phyloP scores from a whole-genome alignment of 2,888 invertebrate genomes.

The Thyatira batis region DNA sequence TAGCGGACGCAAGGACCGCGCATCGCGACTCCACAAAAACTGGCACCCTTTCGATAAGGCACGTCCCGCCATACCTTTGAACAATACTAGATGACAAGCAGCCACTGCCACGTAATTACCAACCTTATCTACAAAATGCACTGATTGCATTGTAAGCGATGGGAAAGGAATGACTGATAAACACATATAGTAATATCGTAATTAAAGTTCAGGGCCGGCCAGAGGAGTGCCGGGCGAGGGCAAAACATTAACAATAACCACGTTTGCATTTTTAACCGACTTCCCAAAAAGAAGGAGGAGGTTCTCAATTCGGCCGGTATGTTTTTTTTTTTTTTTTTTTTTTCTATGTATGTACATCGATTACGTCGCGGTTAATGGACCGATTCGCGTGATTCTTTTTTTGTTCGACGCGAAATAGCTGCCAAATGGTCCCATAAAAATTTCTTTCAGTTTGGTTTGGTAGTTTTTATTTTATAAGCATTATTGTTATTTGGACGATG shows the following conservation, averaged over 20 bases:
- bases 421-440: no score
- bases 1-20: slow-evolving; percentile 25
- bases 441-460: no score
- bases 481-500: no score
- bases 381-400: no score
- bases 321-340: no score
- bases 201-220: slow-evolving; percentile 1
- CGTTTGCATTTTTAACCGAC: not conserved
- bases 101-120: slow-evolving; percentile 26
- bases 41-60: slow-evolving; percentile 54
- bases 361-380: no score
- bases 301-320: no score
- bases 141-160: slow-evolving; percentile 23
- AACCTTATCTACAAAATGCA: slow-evolving; percentile 27
- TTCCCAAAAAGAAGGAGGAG: no score
- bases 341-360: no score
- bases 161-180: slow-evolving; percentile 1
- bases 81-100: slow-evolving; percentile 34
- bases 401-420: no score
- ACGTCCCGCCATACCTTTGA: slow-evolving; percentile 50
- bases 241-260: not conserved
- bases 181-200: not conserved
- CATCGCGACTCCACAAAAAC: slow-evolving; percentile 40
- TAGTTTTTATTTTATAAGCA: no score
- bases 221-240: not conserved